Percentiles rank a stretch among this genome's conserved stretches.
phyloP scores from a whole-genome alignment of 2,888 invertebrate species.

The Limenitis camilla region DNA sequence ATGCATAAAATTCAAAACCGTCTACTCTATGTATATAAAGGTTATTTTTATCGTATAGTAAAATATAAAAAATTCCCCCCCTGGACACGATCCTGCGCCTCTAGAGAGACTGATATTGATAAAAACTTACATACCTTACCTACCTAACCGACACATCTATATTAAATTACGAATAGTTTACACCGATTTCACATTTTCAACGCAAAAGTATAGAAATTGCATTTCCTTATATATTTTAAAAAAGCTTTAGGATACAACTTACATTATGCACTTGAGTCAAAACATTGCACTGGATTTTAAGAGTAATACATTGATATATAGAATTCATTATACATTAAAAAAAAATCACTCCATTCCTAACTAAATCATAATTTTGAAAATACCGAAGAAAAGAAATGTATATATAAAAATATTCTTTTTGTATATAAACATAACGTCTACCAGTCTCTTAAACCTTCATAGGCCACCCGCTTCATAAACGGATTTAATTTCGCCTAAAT shows the following conservation, averaged over 20 bases:
- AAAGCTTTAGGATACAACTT: constrained; percentile 22
- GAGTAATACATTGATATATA: constrained; percentile 4
- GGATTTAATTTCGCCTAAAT: constrained; percentile 18
- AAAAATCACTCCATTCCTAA: background rate
- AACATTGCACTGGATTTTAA: constrained; percentile 20
- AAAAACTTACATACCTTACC: constrained; percentile 68
- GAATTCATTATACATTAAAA: background rate
- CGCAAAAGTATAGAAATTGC: constrained; percentile 34
- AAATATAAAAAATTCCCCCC: constrained; percentile 73
- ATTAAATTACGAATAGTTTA: constrained; percentile 66
- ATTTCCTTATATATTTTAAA: constrained; percentile 24
- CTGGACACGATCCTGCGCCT: constrained; percentile 56
- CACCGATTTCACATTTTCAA: constrained; percentile 41
- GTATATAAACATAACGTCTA: constrained; percentile 20
- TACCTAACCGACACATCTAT: constrained; percentile 69
- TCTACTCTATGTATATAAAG: background rate
- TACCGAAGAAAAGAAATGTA: constrained; percentile 8
- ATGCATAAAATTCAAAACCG: background rate
- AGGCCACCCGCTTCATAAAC: constrained; percentile 41
- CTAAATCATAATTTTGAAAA: background rate
- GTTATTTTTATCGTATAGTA: constrained; percentile 70
- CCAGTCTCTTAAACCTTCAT: constrained; percentile 49
- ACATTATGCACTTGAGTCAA: constrained; percentile 15
- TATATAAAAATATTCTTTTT: constrained; percentile 17
- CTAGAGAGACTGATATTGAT: constrained; percentile 49